Base-by-base conservation (phyloP, 2,797 vertebrate species). In the Myiothlypis chrysogaster region DNA sequence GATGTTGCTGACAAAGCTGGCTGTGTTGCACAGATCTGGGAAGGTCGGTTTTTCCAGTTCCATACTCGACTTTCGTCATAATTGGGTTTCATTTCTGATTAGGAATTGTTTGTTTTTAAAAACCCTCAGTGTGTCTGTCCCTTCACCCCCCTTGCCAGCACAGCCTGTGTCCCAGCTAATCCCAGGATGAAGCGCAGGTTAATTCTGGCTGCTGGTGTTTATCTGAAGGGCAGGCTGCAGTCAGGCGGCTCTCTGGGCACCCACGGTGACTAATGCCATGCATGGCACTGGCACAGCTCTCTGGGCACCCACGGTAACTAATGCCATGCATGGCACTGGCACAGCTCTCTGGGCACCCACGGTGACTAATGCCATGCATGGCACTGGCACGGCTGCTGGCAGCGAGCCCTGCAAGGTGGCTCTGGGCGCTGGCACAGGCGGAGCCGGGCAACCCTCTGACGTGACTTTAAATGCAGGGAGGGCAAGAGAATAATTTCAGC, bases 171-270 rank as follows among this genome's bases (percentile, higher is more conserved):
- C 12, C 24, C 84, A 70, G 69, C 70, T 96, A 84, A 95, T 95
- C 95, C 79, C 56, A 15, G 89, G 87, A 49, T 93, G 65, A 87
- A 87, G 66, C 41, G 25, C 28, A 10, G 19, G 89, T 94, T 93
- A 94, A 89, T 85, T 89, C 86, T 79, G 73, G 76, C 71, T 81
- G 71, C 35, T 64, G 71, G 34, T 93, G 93, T 89, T 79, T 32
- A 8, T 93, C 44, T 93, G 88, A 53, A 92, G 94, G 91, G 65
- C 94, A 83, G 44, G 37, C 83, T 73, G 79, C 83, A 83, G 80
- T 12, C 28, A 14, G 80, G 2, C 56, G 3, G 75, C 20, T 66
- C 65, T n/a, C 71, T 50, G 94, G 50, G 79, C 71, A 18, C 17
- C 82, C 57, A 0, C 12, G 11, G 87, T 59, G 83, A 55, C 50